Percentiles rank a stretch among this genome's conserved stretches.
Evolutionary conservation across 92 coral and sea anemone genomes (phyloP).

Genomic region (Galaxea fascicularis): DNA sequence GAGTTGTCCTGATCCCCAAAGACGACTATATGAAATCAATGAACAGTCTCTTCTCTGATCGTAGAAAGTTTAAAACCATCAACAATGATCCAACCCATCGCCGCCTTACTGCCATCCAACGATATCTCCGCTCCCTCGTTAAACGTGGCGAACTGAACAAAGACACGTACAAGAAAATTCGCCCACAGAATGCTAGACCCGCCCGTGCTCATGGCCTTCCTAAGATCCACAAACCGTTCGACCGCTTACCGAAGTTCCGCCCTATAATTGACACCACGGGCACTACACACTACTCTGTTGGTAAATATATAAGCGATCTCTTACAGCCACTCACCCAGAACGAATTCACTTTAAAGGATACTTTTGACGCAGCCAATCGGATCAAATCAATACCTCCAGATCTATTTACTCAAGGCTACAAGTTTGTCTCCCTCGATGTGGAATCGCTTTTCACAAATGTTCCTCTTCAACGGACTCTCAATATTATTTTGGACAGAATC

Average conservation of each 20-base stretch:
- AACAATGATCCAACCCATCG: slow-evolving; percentile 38
- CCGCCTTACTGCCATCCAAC: slow-evolving; percentile 27
- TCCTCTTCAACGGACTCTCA: slow-evolving; percentile 38
- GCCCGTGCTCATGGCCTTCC: slow-evolving; percentile 61
- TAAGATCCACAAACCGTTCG: slow-evolving; percentile 45
- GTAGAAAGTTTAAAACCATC: slow-evolving; percentile 32
- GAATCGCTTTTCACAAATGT: too few species aligned
- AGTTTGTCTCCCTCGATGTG: slow-evolving; percentile 50
- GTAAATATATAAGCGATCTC: slow-evolving; percentile 31
- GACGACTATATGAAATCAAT: slow-evolving; percentile 37
- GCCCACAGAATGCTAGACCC: slow-evolving; percentile 34
- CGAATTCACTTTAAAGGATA: slow-evolving; percentile 36
- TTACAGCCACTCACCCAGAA: slow-evolving; percentile 30
- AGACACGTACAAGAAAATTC: slow-evolving; percentile 5
- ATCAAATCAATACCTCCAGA: slow-evolving; percentile 38
- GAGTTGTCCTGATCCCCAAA: slow-evolving; percentile 45
- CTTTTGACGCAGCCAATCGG: slow-evolving; percentile 46
- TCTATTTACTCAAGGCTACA: slow-evolving; percentile 33
- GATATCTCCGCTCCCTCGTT: slow-evolving; percentile 30
- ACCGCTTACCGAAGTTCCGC: slow-evolving; percentile 35
- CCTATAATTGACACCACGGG: slow-evolving; percentile 45
- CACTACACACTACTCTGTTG: slow-evolving; percentile 35
- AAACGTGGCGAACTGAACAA: slow-evolving; percentile 46
- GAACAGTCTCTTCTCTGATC: slow-evolving; percentile 52
- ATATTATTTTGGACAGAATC: slow-evolving; percentile 39